phyloP scores from a whole-genome alignment of 2,888 invertebrate species.

The Zonitis immaculata region DNA sequence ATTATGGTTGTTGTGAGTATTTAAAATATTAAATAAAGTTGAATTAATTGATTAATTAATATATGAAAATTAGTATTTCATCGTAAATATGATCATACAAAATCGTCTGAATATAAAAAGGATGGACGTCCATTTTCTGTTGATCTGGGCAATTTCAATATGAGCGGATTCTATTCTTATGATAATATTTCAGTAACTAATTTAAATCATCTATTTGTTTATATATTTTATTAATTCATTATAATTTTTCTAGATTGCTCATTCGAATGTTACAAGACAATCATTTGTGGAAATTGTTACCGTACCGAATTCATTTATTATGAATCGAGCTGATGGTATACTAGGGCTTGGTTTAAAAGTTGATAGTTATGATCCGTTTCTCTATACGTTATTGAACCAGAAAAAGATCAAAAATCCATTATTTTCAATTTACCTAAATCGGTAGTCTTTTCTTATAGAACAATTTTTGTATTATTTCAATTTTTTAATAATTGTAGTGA shows the following conservation, averaged over 20 bases:
- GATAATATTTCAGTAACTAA: conserved; percentile 57
- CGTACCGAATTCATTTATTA: conserved; percentile 61
- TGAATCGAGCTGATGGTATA: conserved; percentile 67
- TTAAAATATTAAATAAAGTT: background rate
- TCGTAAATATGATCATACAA: conserved; percentile 61
- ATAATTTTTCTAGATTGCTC: conserved; percentile 49
- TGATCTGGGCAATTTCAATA: conserved; percentile 55
- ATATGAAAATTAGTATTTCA: conserved; percentile 54
- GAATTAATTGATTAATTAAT: background rate
- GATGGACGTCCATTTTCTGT: conserved; percentile 58
- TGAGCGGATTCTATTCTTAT: conserved; percentile 62
- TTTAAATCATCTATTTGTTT: background rate
- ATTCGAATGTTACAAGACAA: conserved; percentile 55
- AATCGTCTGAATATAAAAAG: conserved; percentile 59
- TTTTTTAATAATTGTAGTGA: conserved; percentile 48
- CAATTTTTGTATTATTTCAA: background rate
- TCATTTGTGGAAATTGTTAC: conserved; percentile 67
- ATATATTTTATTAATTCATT: background rate
- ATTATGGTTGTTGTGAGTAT: conserved; percentile 50
- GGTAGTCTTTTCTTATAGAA: conserved; percentile 45
- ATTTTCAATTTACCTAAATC: conserved; percentile 67
- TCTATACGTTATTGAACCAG: conserved; percentile 61
- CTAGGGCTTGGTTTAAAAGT: conserved; percentile 61
- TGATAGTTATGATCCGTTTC: conserved; percentile 57
- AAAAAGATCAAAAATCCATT: conserved; percentile 50